Conservation (phyloP, 2,797 vertebrate species). For the Pyrocephalus nanus region DNA sequence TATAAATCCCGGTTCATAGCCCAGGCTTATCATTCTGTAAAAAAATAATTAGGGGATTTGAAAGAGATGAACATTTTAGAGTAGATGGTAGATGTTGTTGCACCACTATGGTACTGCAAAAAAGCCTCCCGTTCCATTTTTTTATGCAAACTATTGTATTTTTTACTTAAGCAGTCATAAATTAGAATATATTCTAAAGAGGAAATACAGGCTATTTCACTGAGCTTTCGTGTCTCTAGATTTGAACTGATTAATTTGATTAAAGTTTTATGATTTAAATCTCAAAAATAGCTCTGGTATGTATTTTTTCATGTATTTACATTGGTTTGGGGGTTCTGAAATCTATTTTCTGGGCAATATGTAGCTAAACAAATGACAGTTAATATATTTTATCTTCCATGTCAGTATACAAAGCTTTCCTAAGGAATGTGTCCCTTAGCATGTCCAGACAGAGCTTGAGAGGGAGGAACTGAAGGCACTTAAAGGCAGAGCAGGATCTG, state of each 20-base stretch:
- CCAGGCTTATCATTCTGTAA: background rate
- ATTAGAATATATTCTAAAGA: slow-evolving; percentile 10
- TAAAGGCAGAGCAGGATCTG: background rate
- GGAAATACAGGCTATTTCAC: background rate
- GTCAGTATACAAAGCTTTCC: background rate
- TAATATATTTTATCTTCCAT: background rate
- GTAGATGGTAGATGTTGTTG: background rate
- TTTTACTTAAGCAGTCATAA: slow-evolving; percentile 29
- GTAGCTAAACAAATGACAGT: background rate
- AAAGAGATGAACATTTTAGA: slow-evolving; percentile 17
- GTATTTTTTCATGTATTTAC: background rate
- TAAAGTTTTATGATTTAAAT: slow-evolving; percentile 23
- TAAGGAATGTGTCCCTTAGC: background rate
- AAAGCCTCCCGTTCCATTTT: slow-evolving; percentile 35
- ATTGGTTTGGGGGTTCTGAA: background rate
- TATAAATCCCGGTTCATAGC: slow-evolving; percentile 28
- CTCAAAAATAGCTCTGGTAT: background rate
- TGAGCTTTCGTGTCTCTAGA: background rate
- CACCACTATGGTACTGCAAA: background rate
- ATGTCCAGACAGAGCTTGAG: background rate
- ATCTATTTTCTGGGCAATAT: background rate
- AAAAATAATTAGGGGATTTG: slow-evolving; percentile 32
- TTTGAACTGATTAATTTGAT: slow-evolving; percentile 52
- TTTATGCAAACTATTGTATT: slow-evolving; percentile 42
- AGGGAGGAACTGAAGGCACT: background rate